Base-by-base conservation (phyloP, 2,797 vertebrate species). In the Lepilemur ruficaudatus region DNA sequence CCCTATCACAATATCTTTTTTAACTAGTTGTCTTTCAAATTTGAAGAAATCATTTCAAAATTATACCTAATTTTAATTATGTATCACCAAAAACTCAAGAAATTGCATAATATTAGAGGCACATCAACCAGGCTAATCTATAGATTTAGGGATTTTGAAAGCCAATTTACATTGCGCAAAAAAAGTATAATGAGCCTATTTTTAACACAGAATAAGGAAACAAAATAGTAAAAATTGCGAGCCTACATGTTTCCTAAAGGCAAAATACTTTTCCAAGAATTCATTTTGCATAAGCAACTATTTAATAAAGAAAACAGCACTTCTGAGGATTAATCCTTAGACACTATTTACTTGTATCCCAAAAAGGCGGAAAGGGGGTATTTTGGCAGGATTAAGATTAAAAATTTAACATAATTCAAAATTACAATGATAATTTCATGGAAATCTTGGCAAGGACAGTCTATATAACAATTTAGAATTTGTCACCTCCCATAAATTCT, bases 401-500 rank as follows among this genome's bases (percentile, higher is more conserved):
- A 95, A 91, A 92, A 35, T 75, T 59, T 92, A 84, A 98, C 87
- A 32, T 67, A 32, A 84, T 23, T 94, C 11, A 91, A 94, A 95
- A 79, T 72, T 13, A 80, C 43, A 55, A 95, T 59, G 93, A 67
- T 2, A 43, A 4, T 69, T 10, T 25, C 35, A 94, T 4, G 0
- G 61, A 96, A 91, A 92, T 83, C 52, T 92, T 95, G 7, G 3
- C 48, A 57, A 70, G 73, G 84, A 94, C 75, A 95, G 67, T 69
- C 50, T 94, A 70, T 89, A 18, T 23, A 97, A 97, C 94, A 94
- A 87, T 93, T 97, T 97, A 95, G 63, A 80, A 89, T 93, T 92
- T 92, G 88, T 87, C 65, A 83, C 69, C 88, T 97, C 89, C 69
- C 96, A 87, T 94, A 91, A 70, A 70, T 46, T 86, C 79, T 96